Evolutionary conservation across 2,113 vertebrate species (phyloP).

Genomic region (Empidonax alnorum): DNA sequence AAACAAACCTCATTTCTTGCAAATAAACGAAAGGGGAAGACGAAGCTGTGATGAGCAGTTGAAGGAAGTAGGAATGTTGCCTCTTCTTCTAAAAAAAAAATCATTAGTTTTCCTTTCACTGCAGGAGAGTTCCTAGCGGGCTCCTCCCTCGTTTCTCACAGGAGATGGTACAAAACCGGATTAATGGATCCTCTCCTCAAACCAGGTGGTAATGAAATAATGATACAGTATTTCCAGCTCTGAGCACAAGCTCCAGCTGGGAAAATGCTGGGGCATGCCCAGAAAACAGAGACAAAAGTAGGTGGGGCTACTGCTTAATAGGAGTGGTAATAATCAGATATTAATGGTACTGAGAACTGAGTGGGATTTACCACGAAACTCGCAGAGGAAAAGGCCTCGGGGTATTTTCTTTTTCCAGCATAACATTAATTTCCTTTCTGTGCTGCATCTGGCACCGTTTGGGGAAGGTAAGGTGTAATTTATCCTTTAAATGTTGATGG

Average conservation of each 20-base stretch:
- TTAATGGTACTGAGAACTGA: neutral
- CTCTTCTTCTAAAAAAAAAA: neutral
- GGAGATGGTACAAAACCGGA: neutral
- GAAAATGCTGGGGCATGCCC: conserved; percentile 7
- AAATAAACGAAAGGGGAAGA: neutral
- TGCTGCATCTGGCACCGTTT: neutral
- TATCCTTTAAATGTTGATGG: neutral
- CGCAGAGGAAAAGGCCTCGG: neutral
- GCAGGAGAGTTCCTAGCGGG: neutral
- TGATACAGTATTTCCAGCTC: conserved; percentile 47
- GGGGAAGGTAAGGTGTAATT: neutral
- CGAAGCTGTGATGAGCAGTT: neutral
- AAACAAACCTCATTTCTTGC: neutral
- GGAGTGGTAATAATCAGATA: neutral
- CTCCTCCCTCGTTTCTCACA: conserved; percentile 15
- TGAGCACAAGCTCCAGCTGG: conserved; percentile 21
- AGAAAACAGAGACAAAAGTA: neutral
- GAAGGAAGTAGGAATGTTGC: neutral
- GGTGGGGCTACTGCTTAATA: neutral
- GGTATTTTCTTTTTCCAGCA: neutral
- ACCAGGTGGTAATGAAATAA: conserved; percentile 42
- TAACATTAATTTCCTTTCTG: neutral
- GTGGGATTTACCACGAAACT: conserved; percentile 28
- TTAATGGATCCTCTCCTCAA: conserved; percentile 17
- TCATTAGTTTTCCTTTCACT: neutral